Percentiles rank a stretch among this genome's conserved stretches.
Evolutionary conservation across 2,888 invertebrate genomes (phyloP).

Genomic region (Conops quadrifasciatus): DNA sequence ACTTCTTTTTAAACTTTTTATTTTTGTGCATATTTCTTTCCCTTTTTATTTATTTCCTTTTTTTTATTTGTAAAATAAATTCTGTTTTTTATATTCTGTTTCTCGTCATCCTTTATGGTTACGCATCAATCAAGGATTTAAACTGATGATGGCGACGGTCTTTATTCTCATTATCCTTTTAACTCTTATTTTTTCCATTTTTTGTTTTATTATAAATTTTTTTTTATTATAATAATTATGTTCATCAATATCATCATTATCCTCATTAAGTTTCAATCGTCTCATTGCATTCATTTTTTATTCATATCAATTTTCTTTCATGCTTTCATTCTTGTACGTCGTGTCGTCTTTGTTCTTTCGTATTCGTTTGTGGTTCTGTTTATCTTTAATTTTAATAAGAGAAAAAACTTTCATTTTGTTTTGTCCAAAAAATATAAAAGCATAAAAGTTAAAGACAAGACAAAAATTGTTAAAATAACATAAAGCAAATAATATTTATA

Average conservation of each 20-base stretch:
- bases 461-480: neutral
- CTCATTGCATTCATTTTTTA: neutral
- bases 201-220: neutral
- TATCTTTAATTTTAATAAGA: slow-evolving; percentile 12
- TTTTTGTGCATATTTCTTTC: too few relatives aligned
- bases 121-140: too few relatives aligned
- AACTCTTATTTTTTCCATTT: neutral
- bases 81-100: too few relatives aligned
- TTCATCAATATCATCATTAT: neutral
- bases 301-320: neutral
- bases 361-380: neutral
- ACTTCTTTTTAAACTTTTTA: too few relatives aligned
- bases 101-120: too few relatives aligned
- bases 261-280: neutral
- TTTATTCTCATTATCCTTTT: neutral
- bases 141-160: neutral
- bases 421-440: neutral
- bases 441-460: neutral
- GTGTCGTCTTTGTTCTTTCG: too few relatives aligned
- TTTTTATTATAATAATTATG: neutral
- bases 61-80: too few relatives aligned
- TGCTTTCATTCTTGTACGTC: too few relatives aligned
- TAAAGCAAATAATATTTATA: neutral
- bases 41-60: too few relatives aligned
- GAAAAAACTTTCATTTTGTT: neutral